Percentiles rank a stretch among this genome's conserved stretches.
phyloP scores from a whole-genome alignment of 2,888 invertebrate genomes.

The Nesidiocoris tenuis region DNA sequence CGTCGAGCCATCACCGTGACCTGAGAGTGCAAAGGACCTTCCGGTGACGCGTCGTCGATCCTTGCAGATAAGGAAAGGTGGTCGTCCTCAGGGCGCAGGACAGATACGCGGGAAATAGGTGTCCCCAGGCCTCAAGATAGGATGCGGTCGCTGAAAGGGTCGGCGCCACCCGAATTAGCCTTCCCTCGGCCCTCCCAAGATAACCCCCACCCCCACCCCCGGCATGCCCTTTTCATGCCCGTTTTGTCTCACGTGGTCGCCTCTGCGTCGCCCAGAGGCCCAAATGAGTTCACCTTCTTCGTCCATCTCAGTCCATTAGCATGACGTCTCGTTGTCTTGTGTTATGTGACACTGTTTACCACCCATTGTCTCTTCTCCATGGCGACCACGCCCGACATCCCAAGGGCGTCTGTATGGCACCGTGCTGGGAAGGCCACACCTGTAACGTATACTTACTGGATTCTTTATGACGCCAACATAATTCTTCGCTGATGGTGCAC shows the following conservation, averaged over 20 bases:
- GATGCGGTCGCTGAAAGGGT: constrained; percentile 16
- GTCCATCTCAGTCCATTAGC: background rate
- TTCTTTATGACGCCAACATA: background rate
- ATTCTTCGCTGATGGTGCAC: too few relatives aligned
- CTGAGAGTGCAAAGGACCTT: background rate
- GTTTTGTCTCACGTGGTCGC: background rate
- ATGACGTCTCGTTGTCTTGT: background rate
- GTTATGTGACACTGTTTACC: background rate
- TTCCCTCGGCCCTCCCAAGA: background rate
- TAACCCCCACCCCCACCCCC: background rate
- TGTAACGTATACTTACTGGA: background rate
- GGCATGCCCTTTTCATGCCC: background rate
- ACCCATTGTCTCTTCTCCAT: background rate
- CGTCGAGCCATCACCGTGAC: background rate
- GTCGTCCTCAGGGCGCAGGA: background rate
- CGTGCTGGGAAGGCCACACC: background rate
- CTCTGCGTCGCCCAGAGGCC: background rate
- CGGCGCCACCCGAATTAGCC: constrained; percentile 35
- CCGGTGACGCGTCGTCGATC: background rate
- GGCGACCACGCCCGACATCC: background rate
- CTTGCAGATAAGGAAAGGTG: background rate
- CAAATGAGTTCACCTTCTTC: background rate
- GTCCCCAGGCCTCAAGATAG: background rate
- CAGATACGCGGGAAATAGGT: background rate
- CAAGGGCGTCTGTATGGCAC: background rate